phyloP scores from a whole-genome alignment of 2,888 invertebrate species.

The Apocheima hispidaria region DNA sequence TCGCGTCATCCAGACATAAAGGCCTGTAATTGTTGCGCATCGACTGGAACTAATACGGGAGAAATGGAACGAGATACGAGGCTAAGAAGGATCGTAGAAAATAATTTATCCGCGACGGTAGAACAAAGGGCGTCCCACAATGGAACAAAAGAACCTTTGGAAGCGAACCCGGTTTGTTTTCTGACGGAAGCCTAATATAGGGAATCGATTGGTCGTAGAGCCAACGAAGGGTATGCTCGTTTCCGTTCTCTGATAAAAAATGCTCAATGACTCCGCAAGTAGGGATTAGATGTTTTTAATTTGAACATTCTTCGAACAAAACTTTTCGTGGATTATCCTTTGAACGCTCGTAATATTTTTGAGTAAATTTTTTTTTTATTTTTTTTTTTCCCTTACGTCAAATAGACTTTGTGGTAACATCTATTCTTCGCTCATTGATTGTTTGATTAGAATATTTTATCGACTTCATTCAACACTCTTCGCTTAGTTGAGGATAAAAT shows the following conservation, averaged over 20 bases:
- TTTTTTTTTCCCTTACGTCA: neutral
- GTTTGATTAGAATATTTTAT: neutral
- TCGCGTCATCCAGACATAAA: conserved; percentile 84
- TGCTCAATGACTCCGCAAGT: conserved; percentile 32
- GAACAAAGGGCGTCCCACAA: conserved; percentile 81
- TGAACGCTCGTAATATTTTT: conserved; percentile 6
- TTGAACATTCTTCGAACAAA: conserved; percentile 22
- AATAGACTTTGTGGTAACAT: conserved; percentile 1
- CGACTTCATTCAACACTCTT: neutral
- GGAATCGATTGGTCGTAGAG: conserved; percentile 79
- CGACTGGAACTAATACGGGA: conserved; percentile 84
- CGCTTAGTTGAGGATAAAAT: neutral
- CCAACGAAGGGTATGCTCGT: conserved; percentile 65
- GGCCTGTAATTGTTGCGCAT: conserved; percentile 84
- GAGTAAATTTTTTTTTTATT: neutral
- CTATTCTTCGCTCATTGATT: neutral
- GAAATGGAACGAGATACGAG: conserved; percentile 83
- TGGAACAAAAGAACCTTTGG: conserved; percentile 80
- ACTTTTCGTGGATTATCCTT: conserved; percentile 7
- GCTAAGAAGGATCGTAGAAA: conserved; percentile 82
- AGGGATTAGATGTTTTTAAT: conserved; percentile 37
- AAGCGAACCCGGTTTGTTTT: conserved; percentile 76
- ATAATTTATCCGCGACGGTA: conserved; percentile 82
- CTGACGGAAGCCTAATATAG: conserved; percentile 80
- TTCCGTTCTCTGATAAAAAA: conserved; percentile 66